Base-by-base conservation (phyloP, 2,797 vertebrate species). In the Phalloptychus januarius region DNA sequence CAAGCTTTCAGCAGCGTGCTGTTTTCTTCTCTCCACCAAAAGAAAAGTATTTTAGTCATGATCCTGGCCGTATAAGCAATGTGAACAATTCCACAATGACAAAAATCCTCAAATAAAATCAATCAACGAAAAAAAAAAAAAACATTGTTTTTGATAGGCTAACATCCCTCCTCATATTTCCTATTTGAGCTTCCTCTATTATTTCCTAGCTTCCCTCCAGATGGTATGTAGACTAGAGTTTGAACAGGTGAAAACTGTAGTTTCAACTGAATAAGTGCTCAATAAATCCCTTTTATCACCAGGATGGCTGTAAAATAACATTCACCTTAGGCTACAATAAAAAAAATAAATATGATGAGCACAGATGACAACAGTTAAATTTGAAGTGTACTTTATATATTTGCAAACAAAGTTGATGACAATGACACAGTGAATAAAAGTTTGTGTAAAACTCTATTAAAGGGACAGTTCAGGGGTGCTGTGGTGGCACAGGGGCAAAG, bases 181-280 rank as follows among this genome's bases (percentile, higher is more conserved):
- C 61, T 40, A 8, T 16, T 69, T 70, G 25, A 70, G 18, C 3
- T 58, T 20, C 12, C 58, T 28, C n/a, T 44, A 36, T 75, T 11
- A 63, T 45, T 75, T 75, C 28, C 56, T 25, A 18, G 18, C n/a
- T 54, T 42, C 52, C 44, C 20, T 46, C 28, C 40, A 38, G 31
- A 48, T 31, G 33, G 44, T 48, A 36, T 75, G 65, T 48, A 50
- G 25, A 65, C 20, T 48, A 25, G 20, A 75, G 48, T 54, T 23
- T 54, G 69, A 52, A 71, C 36, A 54, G 48, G n/a, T 76, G 74
- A 31, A 71, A 52, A 70, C n/a, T 16, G 16, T 71, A 54, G 48
- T 77, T 44, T 44, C 31, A 28, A 56, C n/a, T 45, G 4, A 77
- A n/a, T 44, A 52, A 76, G 25, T 44, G 48, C n/a, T 56, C 28